Evolutionary conservation across 2,888 invertebrate genomes (phyloP).

Genomic region (Zhuqinia jingwanae): DNA sequence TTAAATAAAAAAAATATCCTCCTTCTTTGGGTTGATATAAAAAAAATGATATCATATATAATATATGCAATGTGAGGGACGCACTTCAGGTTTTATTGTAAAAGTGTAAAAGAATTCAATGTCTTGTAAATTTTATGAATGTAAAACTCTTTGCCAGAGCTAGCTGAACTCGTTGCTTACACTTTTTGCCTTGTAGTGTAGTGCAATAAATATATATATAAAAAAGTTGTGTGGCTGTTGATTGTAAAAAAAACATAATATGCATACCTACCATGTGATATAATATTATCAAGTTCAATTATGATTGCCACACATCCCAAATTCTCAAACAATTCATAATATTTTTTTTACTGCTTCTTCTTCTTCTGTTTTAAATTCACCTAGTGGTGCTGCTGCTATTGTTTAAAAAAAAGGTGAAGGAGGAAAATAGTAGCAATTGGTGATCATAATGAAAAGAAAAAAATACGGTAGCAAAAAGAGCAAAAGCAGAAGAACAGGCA

Average conservation of each 20-base stretch:
- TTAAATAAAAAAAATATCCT: too few species aligned
- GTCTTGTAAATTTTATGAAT: constrained; percentile 33
- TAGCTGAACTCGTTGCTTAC: constrained; percentile 7
- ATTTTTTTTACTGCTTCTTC: constrained; percentile 17
- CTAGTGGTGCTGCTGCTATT: constrained; percentile 36
- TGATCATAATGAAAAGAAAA: background rate
- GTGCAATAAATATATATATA: background rate
- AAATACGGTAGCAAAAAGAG: constrained; percentile 36
- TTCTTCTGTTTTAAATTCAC: background rate
- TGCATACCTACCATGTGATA: constrained; percentile 4
- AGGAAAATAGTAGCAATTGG: background rate
- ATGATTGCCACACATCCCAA: constrained; percentile 18
- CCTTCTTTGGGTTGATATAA: too few species aligned
- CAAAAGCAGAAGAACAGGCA: constrained; percentile 42
- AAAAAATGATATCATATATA: constrained; percentile 6
- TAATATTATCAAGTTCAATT: constrained; percentile 30
- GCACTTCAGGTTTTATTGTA: constrained; percentile 7
- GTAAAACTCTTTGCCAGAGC: background rate
- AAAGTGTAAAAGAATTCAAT: constrained; percentile 48
- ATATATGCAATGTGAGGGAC: constrained; percentile 8
- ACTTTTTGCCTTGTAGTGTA: background rate
- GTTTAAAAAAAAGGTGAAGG: constrained; percentile 50
- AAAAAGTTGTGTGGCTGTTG: background rate
- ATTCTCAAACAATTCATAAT: constrained; percentile 35
- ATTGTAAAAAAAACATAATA: constrained; percentile 14